Evolutionary conservation across 2,888 invertebrate species (phyloP).

Genomic region (Bellardia pandia): DNA sequence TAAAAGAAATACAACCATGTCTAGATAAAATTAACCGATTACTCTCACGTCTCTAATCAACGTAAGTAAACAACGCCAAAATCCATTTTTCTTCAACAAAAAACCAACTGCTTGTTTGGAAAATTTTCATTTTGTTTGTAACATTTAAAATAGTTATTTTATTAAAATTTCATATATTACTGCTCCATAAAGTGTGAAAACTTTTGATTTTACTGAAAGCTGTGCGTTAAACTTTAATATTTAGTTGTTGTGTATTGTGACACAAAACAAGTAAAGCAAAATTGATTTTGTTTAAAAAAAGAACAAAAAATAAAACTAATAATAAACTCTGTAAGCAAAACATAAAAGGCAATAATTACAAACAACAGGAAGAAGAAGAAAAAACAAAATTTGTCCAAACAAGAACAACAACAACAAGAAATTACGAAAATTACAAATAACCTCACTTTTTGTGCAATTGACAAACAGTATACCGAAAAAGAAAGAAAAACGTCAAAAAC

Average conservation of each 20-base stretch:
- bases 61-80: constrained; percentile 66
- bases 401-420: constrained; percentile 6
- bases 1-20: constrained; percentile 30
- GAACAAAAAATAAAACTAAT: constrained; percentile 37
- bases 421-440: constrained; percentile 40
- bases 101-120: constrained; percentile 24
- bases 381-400: constrained; percentile 41
- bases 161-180: neutral
- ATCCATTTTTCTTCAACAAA: constrained; percentile 15
- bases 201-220: neutral
- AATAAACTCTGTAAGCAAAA: constrained; percentile 67
- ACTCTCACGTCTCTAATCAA: constrained; percentile 46
- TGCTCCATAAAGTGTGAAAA: neutral
- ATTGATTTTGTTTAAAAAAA: constrained; percentile 39
- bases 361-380: constrained; percentile 38
- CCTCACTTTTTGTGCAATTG: constrained; percentile 62
- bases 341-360: constrained; percentile 65
- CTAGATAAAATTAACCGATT: neutral
- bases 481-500: constrained; percentile 71
- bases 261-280: neutral
- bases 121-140: neutral
- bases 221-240: neutral
- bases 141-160: neutral
- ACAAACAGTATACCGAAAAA: constrained; percentile 69
- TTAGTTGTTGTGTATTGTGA: neutral